phyloP scores from a whole-genome alignment of 2,888 invertebrate species.

The Acrocera orbiculus region DNA sequence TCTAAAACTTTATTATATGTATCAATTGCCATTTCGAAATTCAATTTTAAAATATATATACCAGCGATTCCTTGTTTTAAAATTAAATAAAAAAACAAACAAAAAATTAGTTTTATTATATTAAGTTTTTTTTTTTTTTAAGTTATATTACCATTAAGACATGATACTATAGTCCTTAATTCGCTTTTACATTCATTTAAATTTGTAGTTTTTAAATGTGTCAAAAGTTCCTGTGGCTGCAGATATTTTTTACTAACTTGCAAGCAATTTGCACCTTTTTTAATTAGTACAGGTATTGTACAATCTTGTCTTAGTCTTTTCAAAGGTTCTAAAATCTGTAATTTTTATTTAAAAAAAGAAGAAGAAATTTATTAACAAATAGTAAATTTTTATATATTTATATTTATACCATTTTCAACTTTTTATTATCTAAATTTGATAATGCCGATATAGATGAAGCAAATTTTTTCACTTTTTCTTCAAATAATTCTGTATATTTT shows the following conservation, averaged over 20 bases:
- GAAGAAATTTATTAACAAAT: constrained; percentile 4
- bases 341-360: background rate
- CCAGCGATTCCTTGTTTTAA: constrained; percentile 39
- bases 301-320: constrained; percentile 51
- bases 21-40: constrained; percentile 37
- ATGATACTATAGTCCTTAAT: constrained; percentile 41
- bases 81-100: constrained; percentile 3
- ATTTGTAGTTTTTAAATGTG: constrained; percentile 44
- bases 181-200: constrained; percentile 42
- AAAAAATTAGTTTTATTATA: background rate
- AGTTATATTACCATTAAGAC: constrained; percentile 39
- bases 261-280: no score
- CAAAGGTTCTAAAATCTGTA: constrained; percentile 40
- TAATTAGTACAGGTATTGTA: constrained; percentile 45
- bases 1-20: constrained; percentile 43
- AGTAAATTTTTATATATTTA: constrained; percentile 3
- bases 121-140: no score
- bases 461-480: constrained; percentile 30
- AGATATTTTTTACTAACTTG: constrained; percentile 33
- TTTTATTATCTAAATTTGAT: constrained; percentile 31
- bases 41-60: constrained; percentile 37
- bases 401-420: constrained; percentile 26
- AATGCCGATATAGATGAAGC: constrained; percentile 29
- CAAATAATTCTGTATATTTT: constrained; percentile 34
- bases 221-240: constrained; percentile 45